Evolutionary conservation across 2,797 vertebrate species (phyloP).

Genomic region (Antrozous pallidus): DNA sequence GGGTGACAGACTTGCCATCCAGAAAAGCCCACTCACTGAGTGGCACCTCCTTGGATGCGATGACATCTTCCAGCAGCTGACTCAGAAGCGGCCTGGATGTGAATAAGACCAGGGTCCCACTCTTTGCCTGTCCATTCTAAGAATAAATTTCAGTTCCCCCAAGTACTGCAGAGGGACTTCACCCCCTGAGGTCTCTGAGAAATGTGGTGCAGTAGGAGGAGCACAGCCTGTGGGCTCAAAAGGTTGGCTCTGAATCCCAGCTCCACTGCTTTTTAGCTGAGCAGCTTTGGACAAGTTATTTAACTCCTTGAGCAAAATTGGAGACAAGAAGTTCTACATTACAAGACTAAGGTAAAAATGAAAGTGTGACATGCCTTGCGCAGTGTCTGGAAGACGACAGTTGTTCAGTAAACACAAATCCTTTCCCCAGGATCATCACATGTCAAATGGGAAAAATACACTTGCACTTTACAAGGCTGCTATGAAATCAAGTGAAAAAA

Average conservation of each 20-base stretch:
- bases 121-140: not conserved
- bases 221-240: not conserved
- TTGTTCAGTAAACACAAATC: not conserved
- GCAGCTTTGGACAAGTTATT: slow-evolving; percentile 40
- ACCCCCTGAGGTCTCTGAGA: not conserved
- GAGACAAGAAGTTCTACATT: slow-evolving; percentile 7
- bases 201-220: not conserved
- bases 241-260: slow-evolving; percentile 43
- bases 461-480: not conserved
- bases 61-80: not conserved
- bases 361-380: not conserved
- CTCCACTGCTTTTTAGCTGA: not conserved
- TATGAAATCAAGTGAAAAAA: slow-evolving; percentile 22
- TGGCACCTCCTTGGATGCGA: not conserved
- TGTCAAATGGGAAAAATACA: not conserved
- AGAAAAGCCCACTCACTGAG: not conserved
- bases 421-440: not conserved
- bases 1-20: slow-evolving; percentile 47
- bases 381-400: not conserved
- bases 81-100: not conserved
- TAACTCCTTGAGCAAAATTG: slow-evolving; percentile 16
- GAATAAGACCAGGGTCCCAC: not conserved
- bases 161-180: slow-evolving; percentile 19
- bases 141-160: slow-evolving; percentile 30
- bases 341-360: not conserved